Conservation (phyloP, 1,140 invertebrate species). For the Brachionus asplanchnoidis region DNA sequence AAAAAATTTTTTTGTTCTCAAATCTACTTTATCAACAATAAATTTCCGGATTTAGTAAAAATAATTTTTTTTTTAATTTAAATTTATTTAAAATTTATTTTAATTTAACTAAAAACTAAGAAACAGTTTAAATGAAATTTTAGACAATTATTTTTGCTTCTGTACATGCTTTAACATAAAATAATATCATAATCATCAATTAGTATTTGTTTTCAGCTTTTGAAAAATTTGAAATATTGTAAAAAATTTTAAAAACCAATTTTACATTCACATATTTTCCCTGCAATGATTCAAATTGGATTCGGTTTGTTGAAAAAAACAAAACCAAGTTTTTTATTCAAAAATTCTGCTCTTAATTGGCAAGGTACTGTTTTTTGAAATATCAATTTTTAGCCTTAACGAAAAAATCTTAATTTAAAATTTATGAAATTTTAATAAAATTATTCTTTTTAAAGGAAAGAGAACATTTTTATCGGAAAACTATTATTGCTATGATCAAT, state of each 20-base stretch:
- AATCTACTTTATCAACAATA: no score
- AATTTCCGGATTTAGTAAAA: no score
- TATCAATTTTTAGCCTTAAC: background rate
- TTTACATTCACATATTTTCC: background rate
- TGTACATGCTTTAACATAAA: background rate
- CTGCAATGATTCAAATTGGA: background rate
- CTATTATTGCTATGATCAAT: constrained; percentile 21
- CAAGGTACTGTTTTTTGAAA: background rate
- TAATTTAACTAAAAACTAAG: no score
- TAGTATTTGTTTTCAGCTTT: background rate
- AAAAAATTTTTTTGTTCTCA: no score
- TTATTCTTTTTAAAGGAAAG: background rate
- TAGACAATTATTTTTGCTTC: no score
- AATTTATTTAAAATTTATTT: no score
- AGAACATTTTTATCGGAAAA: constrained; percentile 30
- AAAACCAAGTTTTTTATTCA: background rate
- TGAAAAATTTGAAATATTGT: constrained; percentile 1
- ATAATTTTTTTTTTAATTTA: no score
- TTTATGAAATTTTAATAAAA: background rate
- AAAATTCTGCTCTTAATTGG: background rate
- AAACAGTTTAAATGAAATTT: no score
- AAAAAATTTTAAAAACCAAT: background rate
- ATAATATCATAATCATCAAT: background rate
- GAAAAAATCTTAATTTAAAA: background rate
- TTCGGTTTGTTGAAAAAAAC: background rate